Evolutionary conservation across 2,888 invertebrate genomes (phyloP), one percentile per base, ranked within the genome.

Genomic region (Psococerastis gibbosa): DNA sequence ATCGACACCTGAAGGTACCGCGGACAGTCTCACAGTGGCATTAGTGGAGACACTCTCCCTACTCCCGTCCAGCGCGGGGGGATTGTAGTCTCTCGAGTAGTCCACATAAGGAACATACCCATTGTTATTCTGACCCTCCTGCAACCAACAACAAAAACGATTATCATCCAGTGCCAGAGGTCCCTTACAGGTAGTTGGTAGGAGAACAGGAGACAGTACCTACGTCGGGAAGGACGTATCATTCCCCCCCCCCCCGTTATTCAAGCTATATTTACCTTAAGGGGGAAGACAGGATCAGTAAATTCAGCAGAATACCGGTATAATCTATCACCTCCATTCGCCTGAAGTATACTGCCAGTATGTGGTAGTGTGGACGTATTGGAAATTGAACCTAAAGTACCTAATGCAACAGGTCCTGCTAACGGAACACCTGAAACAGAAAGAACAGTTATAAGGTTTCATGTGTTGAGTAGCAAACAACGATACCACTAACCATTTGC

Each of bases 21-120:
- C 50, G 1, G 51, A 43, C 9, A 51, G 46, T 33, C 51, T 51
- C 44, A 2, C 20, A 35, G 42, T n/a, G n/a, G 34, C 17, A 65
- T 67, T 22, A 65, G 65, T 1, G 65, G 65, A 5, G 65, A 56
- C 51, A 66, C 64, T 48, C 66, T 67, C 52, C 58, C 60, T 46
- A 57, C 59, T 46, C 48, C 47, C 61, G 48, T 67, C 66, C 53
- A 67, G 65, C 42, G 77, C 73, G 3, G 87, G 85, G 2, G 88
- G 88, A 54, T 82, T 85, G 62, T 88, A 89, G 60, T 89, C 88
- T 23, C 85, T 73, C 5, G 78, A 74, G 58, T 85, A 89, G 60
- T 89, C 88, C 38, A 83, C 83, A 60, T 87, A 89, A 1, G 85
- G 84, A 48, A 83, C 79, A 60, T 85, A 87, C 20, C 83, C 83